Evolutionary conservation across 1,140 invertebrate genomes (phyloP), one percentile per base, ranked within the genome.

Genomic region (Caenorhabditis inopinata): DNA sequence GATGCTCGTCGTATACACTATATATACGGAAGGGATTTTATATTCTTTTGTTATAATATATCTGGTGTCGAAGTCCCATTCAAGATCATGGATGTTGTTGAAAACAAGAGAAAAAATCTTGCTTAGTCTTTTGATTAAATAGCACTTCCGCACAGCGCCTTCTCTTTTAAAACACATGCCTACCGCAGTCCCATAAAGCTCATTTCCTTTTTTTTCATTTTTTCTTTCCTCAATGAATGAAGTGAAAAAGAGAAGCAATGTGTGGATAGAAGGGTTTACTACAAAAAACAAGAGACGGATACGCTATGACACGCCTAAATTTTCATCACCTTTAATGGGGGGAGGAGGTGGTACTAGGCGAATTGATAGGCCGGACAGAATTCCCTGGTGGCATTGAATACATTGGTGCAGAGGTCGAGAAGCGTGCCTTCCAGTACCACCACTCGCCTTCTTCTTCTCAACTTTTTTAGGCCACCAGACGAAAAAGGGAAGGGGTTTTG

Each of bases 301-400:
- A 14, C 38, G 6, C 5, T 14, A 42, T n/a, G n/a, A 62, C 2
- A 62, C 35, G 58, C 32, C 58, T 68, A 68, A 68, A 68, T 68
- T 68, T 68, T 42, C 58, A 68, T 68, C 58, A 68, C 58, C 58
- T 68, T 68, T 68, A 68, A 68, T 68, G 58, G 58, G 32, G 11
- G n/a, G n/a, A n/a, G n/a, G n/a, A n/a, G n/a, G n/a, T n/a, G n/a
- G n/a, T n/a, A n/a, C n/a, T n/a, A n/a, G n/a, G n/a, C n/a, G 32
- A 38, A 68, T 68, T 68, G 58, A 68, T 68, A 68, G 53, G 29
- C 29, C 29, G n/a, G n/a, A n/a, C 32, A 11, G 14, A 35, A 68
- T 68, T 68, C 58, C 58, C 58, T 21, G 2, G 58, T 38, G 58
- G n/a, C 5, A 14, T 42, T 42, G 5, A 42, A 14, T 14, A 68